Evolutionary conservation across 2,113 vertebrate genomes (phyloP).

Genomic region (Arizona elegans): DNA sequence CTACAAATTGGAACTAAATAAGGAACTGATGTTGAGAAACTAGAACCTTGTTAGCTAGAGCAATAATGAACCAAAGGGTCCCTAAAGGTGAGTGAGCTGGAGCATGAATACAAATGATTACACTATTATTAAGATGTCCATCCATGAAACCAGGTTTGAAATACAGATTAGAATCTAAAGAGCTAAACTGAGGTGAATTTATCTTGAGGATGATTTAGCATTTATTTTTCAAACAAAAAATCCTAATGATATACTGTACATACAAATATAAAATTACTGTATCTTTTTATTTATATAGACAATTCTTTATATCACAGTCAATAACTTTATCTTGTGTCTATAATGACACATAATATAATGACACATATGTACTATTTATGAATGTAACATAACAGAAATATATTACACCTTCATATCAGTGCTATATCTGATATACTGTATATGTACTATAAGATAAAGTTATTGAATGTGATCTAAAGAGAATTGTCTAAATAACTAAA

Average conservation of each 20-base stretch:
- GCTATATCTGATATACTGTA: background rate
- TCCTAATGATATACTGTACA: background rate
- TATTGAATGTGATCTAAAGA: background rate
- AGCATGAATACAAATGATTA: slow-evolving; percentile 67
- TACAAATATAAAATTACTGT: background rate
- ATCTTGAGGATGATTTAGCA: background rate
- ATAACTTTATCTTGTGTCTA: background rate
- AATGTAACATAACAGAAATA: background rate
- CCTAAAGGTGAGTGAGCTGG: slow-evolving; percentile 65
- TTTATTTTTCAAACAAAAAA: background rate
- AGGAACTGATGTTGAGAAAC: slow-evolving; percentile 59
- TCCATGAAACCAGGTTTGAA: slow-evolving; percentile 56
- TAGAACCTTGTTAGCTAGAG: slow-evolving; percentile 62
- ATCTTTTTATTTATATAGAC: background rate
- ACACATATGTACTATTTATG: background rate
- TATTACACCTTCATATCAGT: background rate
- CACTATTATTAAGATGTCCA: slow-evolving; percentile 64
- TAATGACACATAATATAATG: background rate
- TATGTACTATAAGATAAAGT: background rate
- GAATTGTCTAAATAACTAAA: background rate
- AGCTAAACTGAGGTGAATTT: slow-evolving; percentile 26
- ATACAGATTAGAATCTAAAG: slow-evolving; percentile 41
- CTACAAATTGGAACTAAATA: slow-evolving; percentile 71
- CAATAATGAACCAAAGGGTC: slow-evolving; percentile 70
- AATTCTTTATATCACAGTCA: background rate